Evolutionary conservation across 92 coral and sea anemone genomes (phyloP), one percentile per base, ranked within the genome.

Genomic region (Hydrozoanthus gracilis): DNA sequence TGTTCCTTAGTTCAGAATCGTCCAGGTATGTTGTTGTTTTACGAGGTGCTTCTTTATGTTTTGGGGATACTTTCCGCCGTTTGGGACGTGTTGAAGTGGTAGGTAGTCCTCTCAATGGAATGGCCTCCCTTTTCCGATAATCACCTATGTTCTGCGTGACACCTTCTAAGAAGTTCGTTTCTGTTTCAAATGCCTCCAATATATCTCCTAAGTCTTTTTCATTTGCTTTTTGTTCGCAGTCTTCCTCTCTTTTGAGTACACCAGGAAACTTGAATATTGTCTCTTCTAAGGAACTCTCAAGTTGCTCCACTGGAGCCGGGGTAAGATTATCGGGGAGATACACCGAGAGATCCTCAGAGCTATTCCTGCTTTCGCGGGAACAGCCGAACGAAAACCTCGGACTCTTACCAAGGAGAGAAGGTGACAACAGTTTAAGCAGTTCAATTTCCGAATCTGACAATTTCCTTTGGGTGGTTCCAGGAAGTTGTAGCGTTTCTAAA

Each of bases 241-340:
- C 61, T 35, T 47, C 48, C 18, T 80, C 85, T 18, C 4, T 64
- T 46, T 49, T 49, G 15, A 65, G 11, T n/a, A 80, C 73, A 1
- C 69, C 74, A 7, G 93, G 93, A 68, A 91, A 91, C 44, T 83
- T 90, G 55, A 91, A 91, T 44, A 91, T 91, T 6, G 87, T 88
- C 18, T 89, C 62, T 65, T 87, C 77, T 0, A 91, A 17, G 15
- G 93, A 87, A 10, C 89, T 91, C 60, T 83, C 93, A 39, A 91
- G 71, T 18, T 79, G 54, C 54, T 91, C 93, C 60, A 91, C 86
- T 16, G 93, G 86, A 6, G 89, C 91, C 1, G 93, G 93, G 0
- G 93, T 91, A 51, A 91, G 88, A 44, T 91, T 87, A 52, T 91
- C 93, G 8, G 93, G 93, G 35, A 91, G 87, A 68, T 91, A 91